Base-by-base conservation (phyloP, 2,113 vertebrate species). In the Erpornis zantholeuca region DNA sequence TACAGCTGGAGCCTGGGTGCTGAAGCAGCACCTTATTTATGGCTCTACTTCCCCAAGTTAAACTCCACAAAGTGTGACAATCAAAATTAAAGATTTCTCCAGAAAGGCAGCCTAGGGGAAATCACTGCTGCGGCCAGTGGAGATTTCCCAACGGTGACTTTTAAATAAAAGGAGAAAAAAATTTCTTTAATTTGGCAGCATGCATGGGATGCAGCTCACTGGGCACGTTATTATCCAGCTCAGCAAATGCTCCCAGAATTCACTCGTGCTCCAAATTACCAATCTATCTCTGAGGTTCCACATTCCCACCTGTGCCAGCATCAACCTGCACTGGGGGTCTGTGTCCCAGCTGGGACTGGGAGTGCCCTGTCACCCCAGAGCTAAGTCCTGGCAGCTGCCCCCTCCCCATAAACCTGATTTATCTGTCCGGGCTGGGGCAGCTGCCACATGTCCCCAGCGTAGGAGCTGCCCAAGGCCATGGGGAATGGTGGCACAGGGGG, bases 161-260 rank as follows among this genome's bases (percentile, higher is more conserved):
- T 94, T 94, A 96, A 97, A 97, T 97, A 95, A 97, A 97, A 96
- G 91, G 94, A 94, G 63, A 88, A 93, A 94, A 97, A 96, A 96
- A 94, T 56, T 75, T 65, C 97, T 95, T 95, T 97, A 95, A 97
- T 96, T 97, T 95, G 96, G 82, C 35, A 1, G 79, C 38, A 0
- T 86, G 59, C 79, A 88, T 56, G 70, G 70, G 96, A 96, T 93
- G 96, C 96, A 96, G 97, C 95, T 97, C 94, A 85, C 54, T 96
- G 96, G 92, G 95, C 94, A 61, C 36, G 42, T 96, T 79, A 94
- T 96, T 96, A 95, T 76, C 91, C 87, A 69, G 92, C 96, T 93
- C 96, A 95, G 94, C 95, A 89, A 94, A 95, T 6, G 70, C 70
- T 88, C 96, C 92, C 69, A 73, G 82, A 90, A 93, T 83, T 53